phyloP scores from a whole-genome alignment of 2,888 invertebrate species.

The Herminia tarsipennalis region DNA sequence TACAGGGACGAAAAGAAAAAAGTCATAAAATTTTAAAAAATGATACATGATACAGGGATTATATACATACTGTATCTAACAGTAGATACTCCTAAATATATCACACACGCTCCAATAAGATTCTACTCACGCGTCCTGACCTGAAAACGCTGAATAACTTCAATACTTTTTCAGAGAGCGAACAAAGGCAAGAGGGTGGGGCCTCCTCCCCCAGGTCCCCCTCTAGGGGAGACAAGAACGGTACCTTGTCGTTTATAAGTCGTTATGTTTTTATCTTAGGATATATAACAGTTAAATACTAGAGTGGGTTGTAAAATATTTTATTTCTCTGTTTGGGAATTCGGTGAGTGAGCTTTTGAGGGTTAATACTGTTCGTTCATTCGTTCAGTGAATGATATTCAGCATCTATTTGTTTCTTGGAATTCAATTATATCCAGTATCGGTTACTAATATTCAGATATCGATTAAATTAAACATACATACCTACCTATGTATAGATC shows the following conservation, averaged over 20 bases:
- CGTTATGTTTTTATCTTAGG: constrained; percentile 43
- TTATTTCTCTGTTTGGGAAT: constrained; percentile 2
- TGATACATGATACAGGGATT: no score
- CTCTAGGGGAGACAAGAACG: constrained; percentile 39
- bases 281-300: constrained; percentile 30
- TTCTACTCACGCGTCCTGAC: constrained; percentile 19
- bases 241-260: constrained; percentile 46
- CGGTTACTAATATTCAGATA: no score
- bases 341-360: not conserved
- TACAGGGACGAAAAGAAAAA: no score
- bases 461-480: no score
- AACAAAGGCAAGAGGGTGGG: constrained; percentile 62
- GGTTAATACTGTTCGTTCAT: no score
- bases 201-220: constrained; percentile 19
- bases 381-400: no score
- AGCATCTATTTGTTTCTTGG: no score
- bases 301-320: constrained; percentile 14
- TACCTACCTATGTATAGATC: no score
- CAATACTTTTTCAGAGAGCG: constrained; percentile 46
- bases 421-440: no score
- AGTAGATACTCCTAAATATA: no score
- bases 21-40: no score
- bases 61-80: no score
- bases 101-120: not conserved
- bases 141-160: constrained; percentile 37